These are phyloP conservation scores for Brachirus orientalis DNA, from an alignment of 2,113 vertebrate species.

Conservation along the genomic window DNA sequence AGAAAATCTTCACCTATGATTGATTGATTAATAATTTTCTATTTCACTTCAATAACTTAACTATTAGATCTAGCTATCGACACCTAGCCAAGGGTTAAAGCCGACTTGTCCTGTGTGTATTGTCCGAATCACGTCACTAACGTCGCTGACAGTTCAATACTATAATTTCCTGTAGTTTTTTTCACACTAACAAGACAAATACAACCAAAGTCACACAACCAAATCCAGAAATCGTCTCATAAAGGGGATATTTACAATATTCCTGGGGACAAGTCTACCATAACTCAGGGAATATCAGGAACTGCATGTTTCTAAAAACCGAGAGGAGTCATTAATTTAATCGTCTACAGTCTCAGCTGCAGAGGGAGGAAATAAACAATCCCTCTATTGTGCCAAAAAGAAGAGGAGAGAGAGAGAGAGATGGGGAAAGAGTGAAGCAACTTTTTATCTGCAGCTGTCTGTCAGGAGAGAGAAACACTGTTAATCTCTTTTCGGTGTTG, in stretches of 20 bases:
- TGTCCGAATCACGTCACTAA: too few relatives aligned
- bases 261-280: conserved; percentile 11
- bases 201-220: not conserved
- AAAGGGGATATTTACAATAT: conserved; percentile 4
- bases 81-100: too few relatives aligned
- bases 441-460: conserved; percentile 66
- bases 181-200: conserved; percentile 22
- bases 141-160: too few relatives aligned
- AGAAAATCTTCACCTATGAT: not conserved
- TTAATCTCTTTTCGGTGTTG: too few relatives aligned
- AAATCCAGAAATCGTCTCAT: not conserved
- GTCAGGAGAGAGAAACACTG: conserved; percentile 1
- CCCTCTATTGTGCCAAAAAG: conserved; percentile 46
- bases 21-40: too few relatives aligned
- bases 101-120: too few relatives aligned
- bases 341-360: conserved; percentile 32
- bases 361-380: conserved; percentile 46
- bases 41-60: too few relatives aligned
- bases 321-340: conserved; percentile 51
- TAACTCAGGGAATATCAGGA: conserved; percentile 22
- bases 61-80: too few relatives aligned
- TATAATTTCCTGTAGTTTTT: conserved; percentile 19
- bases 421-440: not conserved
- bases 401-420: not conserved
- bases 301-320: conserved; percentile 23